A percentile compares a stretch with the other conserved stretches of the same genome.
Evolutionary conservation across 2,113 vertebrate species (phyloP).

Genomic region (Benitochromis conjunctus): DNA sequence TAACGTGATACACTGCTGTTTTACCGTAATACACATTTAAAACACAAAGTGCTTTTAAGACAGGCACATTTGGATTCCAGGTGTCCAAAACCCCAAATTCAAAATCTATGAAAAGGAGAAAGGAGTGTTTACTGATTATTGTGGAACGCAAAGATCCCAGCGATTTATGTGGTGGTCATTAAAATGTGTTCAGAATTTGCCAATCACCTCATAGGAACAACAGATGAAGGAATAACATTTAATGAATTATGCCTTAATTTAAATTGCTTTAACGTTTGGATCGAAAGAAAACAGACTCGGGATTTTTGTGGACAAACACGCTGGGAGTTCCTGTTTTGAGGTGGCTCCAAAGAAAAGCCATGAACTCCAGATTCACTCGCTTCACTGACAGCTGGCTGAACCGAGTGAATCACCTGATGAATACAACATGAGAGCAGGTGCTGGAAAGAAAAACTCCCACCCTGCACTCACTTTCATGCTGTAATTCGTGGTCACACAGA

Average conservation of each 20-base stretch:
- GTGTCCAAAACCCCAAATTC: background rate
- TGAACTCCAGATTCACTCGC: background rate
- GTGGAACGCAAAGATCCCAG: fast-evolving
- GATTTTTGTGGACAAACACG: background rate
- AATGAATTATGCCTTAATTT: background rate
- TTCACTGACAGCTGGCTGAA: background rate
- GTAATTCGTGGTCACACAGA: background rate
- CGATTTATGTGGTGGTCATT: background rate
- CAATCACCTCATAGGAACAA: background rate
- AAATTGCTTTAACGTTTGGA: background rate
- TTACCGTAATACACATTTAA: background rate
- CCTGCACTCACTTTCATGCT: background rate
- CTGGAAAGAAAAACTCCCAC: background rate
- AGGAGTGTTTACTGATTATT: background rate
- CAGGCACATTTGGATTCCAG: background rate
- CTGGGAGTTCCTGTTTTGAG: background rate
- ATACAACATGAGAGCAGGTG: background rate
- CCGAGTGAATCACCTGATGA: background rate
- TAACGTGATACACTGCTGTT: background rate
- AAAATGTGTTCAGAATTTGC: background rate
- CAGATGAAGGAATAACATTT: too few species aligned
- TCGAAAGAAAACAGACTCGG: background rate
- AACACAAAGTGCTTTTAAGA: background rate
- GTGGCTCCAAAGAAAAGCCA: background rate
- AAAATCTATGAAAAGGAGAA: background rate